A percentile compares a stretch with the other conserved stretches of the same genome.
These are phyloP conservation scores for Spilogale gracilis DNA, from an alignment of 2,113 vertebrate species.

Conservation along the genomic window DNA sequence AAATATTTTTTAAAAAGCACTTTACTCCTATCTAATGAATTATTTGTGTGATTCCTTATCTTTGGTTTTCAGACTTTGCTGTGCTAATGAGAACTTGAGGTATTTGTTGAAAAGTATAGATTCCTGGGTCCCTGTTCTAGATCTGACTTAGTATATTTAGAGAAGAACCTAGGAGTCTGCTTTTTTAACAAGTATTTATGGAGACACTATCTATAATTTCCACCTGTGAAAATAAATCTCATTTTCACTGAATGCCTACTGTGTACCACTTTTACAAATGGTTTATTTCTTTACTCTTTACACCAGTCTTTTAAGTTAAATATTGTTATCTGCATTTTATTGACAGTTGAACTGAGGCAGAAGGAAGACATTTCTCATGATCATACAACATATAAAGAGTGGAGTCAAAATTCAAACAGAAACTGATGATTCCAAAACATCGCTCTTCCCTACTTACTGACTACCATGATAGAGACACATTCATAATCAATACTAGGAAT, in stretches of 20 bases:
- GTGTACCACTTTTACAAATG: neutral
- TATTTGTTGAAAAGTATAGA: neutral
- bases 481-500: neutral
- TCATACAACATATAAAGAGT: neutral
- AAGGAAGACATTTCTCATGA: neutral
- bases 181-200: neutral
- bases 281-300: constrained; percentile 38
- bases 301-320: neutral
- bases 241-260: neutral
- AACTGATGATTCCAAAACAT: neutral
- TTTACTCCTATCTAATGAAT: constrained; percentile 26
- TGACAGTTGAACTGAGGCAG: neutral
- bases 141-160: neutral
- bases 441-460: neutral
- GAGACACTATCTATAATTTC: neutral
- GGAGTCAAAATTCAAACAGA: neutral
- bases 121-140: neutral
- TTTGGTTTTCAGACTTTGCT: neutral
- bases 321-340: constrained; percentile 20
- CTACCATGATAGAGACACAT: neutral
- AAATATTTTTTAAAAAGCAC: neutral
- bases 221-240: neutral
- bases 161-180: neutral
- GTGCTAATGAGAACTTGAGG: neutral
- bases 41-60: neutral